A percentile compares a stretch with the other conserved stretches of the same genome.
phyloP scores from a whole-genome alignment of 53 echinoderm and acorn worm genomes.

The Holothuria leucospilota region DNA sequence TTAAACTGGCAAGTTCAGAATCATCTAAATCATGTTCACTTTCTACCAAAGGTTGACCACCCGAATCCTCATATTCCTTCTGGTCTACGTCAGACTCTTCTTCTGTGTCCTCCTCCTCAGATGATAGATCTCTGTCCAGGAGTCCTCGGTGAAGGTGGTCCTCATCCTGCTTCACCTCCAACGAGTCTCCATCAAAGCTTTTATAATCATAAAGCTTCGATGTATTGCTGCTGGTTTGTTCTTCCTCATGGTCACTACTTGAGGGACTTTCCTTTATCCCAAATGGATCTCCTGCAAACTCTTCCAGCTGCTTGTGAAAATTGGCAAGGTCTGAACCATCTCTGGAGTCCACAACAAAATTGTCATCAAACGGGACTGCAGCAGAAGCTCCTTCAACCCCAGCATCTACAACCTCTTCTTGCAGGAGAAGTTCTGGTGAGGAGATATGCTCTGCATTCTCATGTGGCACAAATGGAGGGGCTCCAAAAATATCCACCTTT shows the following conservation, averaged over 20 bases:
- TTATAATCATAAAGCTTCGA: conserved; percentile 76
- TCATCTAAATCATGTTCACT: conserved; percentile 87
- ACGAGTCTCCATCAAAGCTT: conserved; percentile 78
- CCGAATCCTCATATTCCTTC: conserved; percentile 65
- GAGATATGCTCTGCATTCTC: conserved; percentile 40
- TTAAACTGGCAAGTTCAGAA: conserved; percentile 87
- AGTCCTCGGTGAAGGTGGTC: conserved; percentile 88
- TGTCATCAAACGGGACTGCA: conserved; percentile 69
- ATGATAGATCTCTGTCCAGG: conserved; percentile 77
- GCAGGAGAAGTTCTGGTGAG: conserved; percentile 44
- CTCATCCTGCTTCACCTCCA: conserved; percentile 79
- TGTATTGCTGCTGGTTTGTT: conserved; percentile 53
- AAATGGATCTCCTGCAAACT: conserved; percentile 86
- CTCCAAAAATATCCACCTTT: conserved; percentile 68
- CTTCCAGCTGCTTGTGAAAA: conserved; percentile 80
- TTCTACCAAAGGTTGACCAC: conserved; percentile 57
- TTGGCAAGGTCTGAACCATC: conserved; percentile 60
- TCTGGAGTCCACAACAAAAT: conserved; percentile 55
- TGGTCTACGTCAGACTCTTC: conserved; percentile 73
- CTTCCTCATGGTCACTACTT: conserved; percentile 89
- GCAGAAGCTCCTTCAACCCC: conserved; percentile 27
- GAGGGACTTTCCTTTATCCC: conserved; percentile 78
- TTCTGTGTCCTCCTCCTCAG: conserved; percentile 71
- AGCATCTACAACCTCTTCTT: conserved; percentile 37
- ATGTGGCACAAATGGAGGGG: conserved; percentile 58